Evolutionary conservation across 2,888 invertebrate species (phyloP), one percentile per base, ranked within the genome.

Genomic region (Laspeyria flexula): DNA sequence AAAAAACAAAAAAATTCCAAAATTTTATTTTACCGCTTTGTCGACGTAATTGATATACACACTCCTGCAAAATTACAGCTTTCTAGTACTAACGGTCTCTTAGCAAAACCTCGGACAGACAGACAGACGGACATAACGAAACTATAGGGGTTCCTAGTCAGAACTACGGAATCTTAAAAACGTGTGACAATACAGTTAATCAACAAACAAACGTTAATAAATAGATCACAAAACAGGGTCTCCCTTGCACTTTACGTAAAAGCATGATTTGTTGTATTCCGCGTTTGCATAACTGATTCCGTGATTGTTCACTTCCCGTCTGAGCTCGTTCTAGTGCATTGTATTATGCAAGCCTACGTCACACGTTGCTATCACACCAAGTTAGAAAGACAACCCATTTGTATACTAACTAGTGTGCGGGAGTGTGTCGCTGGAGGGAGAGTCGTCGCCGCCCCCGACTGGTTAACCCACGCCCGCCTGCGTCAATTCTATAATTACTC

Each of bases 391-490:
- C 45, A 54, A 55, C 47, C 51, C 55, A 63, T 65, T 65, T 55
- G 45, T 54, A 54, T 48, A 55, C 54, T 65, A 61, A 63, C 47
- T 53, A 51, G 57, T 41, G 47, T 69, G 45, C 60, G 59, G 48
- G 48, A 56, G 57, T 37, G 40, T 71, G 49, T 63, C 64, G 60
- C 64, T 59, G 56, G 60, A 65, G 65, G 65, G 65, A 67, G 64
- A 68, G 49, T 59, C 64, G 65, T 64, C 62, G 48, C 71, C 79
- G 78, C 78, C 80, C 71, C 74, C 77, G 65, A 44, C 55, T 43
- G 42, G 23, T 31, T 45, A 64, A 64, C 76, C 82, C 77, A 79
- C 79, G 73, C 65, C 57, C 65, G 69, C 68, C 71, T 64, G 65
- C 73, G 68, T 69, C 50, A 65, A 60, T 54, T 68, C 60, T 69